Evolutionary conservation across 1,140 invertebrate genomes (phyloP).

Genomic region (Sinonovacula constricta): DNA sequence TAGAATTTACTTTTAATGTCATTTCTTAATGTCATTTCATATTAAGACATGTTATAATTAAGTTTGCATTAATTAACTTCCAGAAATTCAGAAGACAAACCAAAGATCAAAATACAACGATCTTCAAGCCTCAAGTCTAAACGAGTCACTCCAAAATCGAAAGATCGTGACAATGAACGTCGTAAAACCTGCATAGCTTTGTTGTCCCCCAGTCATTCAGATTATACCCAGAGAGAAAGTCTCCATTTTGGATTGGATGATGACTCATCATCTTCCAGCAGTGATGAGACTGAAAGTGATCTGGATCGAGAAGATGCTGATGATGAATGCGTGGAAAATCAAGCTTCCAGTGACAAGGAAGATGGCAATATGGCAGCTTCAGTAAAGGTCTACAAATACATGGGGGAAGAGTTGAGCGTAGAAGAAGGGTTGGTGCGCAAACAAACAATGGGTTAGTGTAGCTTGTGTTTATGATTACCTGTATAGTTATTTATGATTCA

Average conservation of each 20-base stretch:
- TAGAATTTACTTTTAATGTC: too few species aligned
- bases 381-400: conserved; percentile 58
- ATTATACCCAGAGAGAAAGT: conserved; percentile 27
- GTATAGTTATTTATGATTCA: too few species aligned
- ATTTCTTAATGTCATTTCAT: too few species aligned
- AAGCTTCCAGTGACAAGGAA: conserved; percentile 9
- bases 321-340: too few species aligned
- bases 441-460: conserved; percentile 62
- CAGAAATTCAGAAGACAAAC: conserved; percentile 25
- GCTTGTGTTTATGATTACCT: neutral
- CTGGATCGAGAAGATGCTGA: conserved; percentile 14
- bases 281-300: neutral
- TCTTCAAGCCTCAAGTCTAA: conserved; percentile 70
- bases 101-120: conserved; percentile 55
- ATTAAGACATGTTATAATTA: too few species aligned
- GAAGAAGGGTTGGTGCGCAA: conserved; percentile 62
- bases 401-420: conserved; percentile 61
- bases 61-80: too few species aligned
- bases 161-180: conserved; percentile 60
- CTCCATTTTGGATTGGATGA: neutral
- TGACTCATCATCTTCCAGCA: neutral
- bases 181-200: conserved; percentile 71
- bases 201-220: conserved; percentile 55
- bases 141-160: conserved; percentile 53
- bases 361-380: conserved; percentile 22